A percentile compares a stretch with the other conserved stretches of the same genome.
phyloP scores from a whole-genome alignment of 2,888 invertebrate species.

The Liopterus haemorrhoidalis region DNA sequence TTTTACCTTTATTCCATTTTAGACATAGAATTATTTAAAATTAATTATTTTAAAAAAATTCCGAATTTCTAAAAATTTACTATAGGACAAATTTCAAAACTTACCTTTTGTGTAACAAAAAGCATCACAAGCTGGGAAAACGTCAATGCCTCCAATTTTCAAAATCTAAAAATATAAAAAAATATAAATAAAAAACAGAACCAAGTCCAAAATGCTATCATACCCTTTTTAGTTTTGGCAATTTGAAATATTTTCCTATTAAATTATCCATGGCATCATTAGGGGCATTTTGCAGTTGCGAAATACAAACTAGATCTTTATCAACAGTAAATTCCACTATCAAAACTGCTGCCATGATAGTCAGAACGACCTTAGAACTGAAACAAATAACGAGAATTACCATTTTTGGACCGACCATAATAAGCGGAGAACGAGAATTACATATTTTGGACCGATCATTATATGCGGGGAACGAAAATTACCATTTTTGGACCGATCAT shows the following conservation, averaged over 20 bases:
- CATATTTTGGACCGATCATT: not conserved
- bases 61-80: no score
- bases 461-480: not conserved
- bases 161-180: conserved; percentile 36
- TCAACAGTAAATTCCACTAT: conserved; percentile 52
- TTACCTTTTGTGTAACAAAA: conserved; percentile 62
- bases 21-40: no score
- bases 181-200: not conserved
- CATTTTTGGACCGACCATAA: not conserved
- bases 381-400: conserved; percentile 24
- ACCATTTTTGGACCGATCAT: not conserved
- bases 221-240: conserved; percentile 58
- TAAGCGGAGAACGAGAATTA: not conserved
- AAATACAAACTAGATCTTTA: conserved; percentile 45
- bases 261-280: conserved; percentile 57
- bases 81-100: conserved; percentile 9
- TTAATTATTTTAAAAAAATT: no score
- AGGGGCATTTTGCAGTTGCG: conserved; percentile 56
- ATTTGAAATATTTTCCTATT: conserved; percentile 54
- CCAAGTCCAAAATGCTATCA: conserved; percentile 16
- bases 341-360: conserved; percentile 53
- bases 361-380: conserved; percentile 51
- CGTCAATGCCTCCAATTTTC: conserved; percentile 64
- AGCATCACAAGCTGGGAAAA: conserved; percentile 75
- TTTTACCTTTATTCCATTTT: no score